Conservation (phyloP, 2,113 vertebrate genomes). For the Festucalex cinctus region DNA sequence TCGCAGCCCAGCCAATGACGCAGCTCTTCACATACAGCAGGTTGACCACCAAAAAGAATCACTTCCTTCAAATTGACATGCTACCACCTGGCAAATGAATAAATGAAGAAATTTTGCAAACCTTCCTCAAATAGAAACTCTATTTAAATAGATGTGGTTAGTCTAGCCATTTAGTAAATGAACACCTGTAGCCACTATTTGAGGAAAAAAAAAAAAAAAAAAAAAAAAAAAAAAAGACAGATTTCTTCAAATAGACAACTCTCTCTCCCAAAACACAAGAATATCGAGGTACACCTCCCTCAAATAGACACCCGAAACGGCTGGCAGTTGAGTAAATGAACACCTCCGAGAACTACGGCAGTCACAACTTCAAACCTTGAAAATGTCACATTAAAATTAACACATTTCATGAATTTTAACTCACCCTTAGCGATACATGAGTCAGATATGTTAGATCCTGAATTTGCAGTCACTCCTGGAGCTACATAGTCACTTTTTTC, state of each 20-base stretch:
- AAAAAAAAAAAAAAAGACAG: too few relatives aligned
- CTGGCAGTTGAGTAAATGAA: not conserved
- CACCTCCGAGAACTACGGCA: not conserved
- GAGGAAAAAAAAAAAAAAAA: too few relatives aligned
- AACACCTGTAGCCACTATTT: too few relatives aligned
- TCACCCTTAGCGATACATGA: not conserved
- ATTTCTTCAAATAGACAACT: too few relatives aligned
- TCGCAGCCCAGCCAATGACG: too few relatives aligned
- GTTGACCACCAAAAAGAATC: too few relatives aligned
- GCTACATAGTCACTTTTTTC: slow-evolving; percentile 7
- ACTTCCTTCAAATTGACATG: too few relatives aligned
- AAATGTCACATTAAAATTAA: not conserved
- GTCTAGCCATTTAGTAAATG: too few relatives aligned
- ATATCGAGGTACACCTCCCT: not conserved
- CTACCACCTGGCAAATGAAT: too few relatives aligned
- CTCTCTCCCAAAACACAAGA: too few relatives aligned
- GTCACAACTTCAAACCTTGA: not conserved
- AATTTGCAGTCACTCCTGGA: not conserved
- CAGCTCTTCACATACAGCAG: too few relatives aligned
- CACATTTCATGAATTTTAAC: not conserved
- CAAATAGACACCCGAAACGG: not conserved
- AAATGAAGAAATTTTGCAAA: not conserved
- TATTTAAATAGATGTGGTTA: too few relatives aligned
- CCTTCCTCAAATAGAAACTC: not conserved
- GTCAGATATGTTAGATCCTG: not conserved